Percentiles rank a stretch among this genome's conserved stretches.
Conservation (phyloP, 2,797 vertebrate species). For the Lagorchestes hirsutus region DNA sequence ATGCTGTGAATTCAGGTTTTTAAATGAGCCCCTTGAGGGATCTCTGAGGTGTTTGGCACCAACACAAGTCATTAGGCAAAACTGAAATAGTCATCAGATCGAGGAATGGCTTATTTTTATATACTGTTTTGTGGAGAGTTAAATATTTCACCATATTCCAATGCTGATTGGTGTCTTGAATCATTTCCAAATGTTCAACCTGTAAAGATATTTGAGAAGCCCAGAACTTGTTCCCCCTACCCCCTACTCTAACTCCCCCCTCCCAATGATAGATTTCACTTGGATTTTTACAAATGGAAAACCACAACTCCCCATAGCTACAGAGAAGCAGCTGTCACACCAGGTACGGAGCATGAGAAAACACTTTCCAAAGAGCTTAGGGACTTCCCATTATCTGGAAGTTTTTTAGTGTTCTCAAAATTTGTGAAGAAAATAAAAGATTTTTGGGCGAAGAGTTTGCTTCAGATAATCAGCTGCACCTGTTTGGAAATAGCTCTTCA, state of each 20-base stretch:
- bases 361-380: slow-evolving; percentile 84
- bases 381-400: slow-evolving; percentile 85
- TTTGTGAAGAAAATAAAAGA: slow-evolving; percentile 78
- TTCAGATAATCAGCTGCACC: slow-evolving; percentile 84
- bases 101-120: slow-evolving; percentile 84
- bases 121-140: slow-evolving; percentile 84
- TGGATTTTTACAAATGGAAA: slow-evolving; percentile 86
- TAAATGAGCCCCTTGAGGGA: slow-evolving; percentile 81
- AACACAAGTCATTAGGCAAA: slow-evolving; percentile 84
- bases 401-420: slow-evolving; percentile 83
- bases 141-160: slow-evolving; percentile 84
- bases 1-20: slow-evolving; percentile 78
- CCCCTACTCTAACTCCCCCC: slow-evolving; percentile 51
- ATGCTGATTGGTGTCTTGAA: slow-evolving; percentile 84
- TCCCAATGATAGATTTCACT: slow-evolving; percentile 85
- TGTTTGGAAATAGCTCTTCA: slow-evolving; percentile 81
- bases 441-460: slow-evolving; percentile 71
- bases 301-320: slow-evolving; percentile 82
- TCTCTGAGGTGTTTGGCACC: slow-evolving; percentile 80
- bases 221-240: slow-evolving; percentile 78
- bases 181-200: slow-evolving; percentile 84
- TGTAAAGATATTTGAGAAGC: slow-evolving; percentile 87
- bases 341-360: slow-evolving; percentile 84
- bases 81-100: slow-evolving; percentile 83
- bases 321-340: slow-evolving; percentile 84